Conservation (phyloP, 2,113 vertebrate genomes). For the Campylomormyrus tamandua region DNA sequence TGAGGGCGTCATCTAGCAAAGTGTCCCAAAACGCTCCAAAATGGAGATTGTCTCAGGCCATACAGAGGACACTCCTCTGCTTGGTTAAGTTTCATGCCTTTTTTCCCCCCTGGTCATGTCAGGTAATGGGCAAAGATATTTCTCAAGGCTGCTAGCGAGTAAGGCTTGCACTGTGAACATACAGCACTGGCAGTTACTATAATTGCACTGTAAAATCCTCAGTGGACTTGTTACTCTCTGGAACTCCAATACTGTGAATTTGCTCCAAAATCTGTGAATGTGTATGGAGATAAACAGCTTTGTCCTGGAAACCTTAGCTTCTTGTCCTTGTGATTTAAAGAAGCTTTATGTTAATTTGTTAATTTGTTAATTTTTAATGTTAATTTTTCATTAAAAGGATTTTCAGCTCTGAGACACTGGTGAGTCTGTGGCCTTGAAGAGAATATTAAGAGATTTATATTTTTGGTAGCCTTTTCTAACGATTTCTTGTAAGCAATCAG, state of each 20-base stretch:
- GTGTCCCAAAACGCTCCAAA: not conserved
- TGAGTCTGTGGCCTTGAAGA: not conserved
- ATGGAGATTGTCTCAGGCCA: not conserved
- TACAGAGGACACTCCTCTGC: not conserved
- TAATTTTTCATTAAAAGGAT: not conserved
- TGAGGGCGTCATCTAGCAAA: not conserved
- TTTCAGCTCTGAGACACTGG: slow-evolving; percentile 8
- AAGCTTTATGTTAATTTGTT: not conserved
- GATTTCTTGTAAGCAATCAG: not conserved
- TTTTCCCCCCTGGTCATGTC: not conserved
- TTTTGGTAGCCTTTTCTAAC: not conserved
- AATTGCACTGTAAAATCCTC: not conserved
- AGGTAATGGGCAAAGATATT: not conserved
- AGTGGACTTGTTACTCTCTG: not conserved
- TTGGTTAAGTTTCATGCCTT: not conserved
- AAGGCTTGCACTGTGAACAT: not conserved
- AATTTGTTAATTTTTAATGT: too few relatives aligned
- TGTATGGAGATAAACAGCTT: not conserved
- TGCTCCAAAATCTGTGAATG: not conserved
- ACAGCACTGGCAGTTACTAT: not conserved
- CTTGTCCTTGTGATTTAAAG: not conserved
- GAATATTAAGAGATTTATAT: not conserved
- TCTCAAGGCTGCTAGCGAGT: not conserved
- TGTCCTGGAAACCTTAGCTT: not conserved
- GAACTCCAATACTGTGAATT: slow-evolving; percentile 1